Evolutionary conservation across 1,140 invertebrate species (phyloP), one percentile per base, ranked within the genome.

Genomic region (Anadara kagoshimensis): DNA sequence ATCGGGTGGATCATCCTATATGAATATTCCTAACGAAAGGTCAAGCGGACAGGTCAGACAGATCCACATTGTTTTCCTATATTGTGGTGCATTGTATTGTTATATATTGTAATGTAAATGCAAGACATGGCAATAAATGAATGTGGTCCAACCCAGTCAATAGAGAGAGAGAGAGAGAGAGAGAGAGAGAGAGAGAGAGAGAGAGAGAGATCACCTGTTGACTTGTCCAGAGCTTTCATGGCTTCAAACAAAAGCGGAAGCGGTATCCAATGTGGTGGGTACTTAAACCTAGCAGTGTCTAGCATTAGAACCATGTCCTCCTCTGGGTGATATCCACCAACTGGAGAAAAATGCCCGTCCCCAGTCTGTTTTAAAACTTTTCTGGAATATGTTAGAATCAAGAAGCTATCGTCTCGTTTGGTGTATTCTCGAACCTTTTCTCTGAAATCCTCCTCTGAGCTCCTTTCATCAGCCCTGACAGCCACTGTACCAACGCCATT

Each of bases 201-300:
- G 29, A 36, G 29, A 36, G 29, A 36, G 7, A 36, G 7, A 36
- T 36, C 29, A 85, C 85, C 84, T 71, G 86, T 89, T 26, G 78
- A 64, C 20, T 58, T 57, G 65, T 90, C 89, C 2, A 82, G 41
- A 0, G 79, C 68, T 56, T 85, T 74, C 87, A 89, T 88, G 1
- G 89, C 80, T 62, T 82, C 62, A 29, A 78, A 82, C 11, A 90
- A 67, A 8, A 76, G 54, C 4, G 79, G 11, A 1, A 89, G 59
- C 0, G 82, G 72, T 8, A 90, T 79, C 89, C 89, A 90, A 69
- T 90, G 88, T 56, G 89, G 88, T 16, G 88, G 89, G 63, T 90
- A 90, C 67, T 90, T 90, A 73, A 88, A 90, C 62, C 89, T 68
- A 7, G 89, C 89, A 2, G 86, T 86, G 74, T 90, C 89, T 69